Conservation (phyloP, 2,888 invertebrate species). For the Erebia ligea region DNA sequence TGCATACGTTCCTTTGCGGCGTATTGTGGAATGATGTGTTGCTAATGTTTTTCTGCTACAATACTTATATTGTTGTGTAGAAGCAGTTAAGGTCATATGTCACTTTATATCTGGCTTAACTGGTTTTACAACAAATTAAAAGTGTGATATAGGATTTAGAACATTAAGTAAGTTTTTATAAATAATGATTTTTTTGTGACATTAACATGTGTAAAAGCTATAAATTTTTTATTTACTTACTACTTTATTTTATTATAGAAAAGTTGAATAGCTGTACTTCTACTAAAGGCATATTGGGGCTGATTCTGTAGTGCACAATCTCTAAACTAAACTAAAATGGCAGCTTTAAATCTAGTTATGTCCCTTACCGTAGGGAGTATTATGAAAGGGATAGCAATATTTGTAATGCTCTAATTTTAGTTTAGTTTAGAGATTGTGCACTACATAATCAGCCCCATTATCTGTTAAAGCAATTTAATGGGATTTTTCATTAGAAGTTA, state of each 20-base stretch:
- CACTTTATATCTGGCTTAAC: background rate
- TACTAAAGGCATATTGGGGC: slow-evolving; percentile 66
- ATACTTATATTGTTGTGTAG: background rate
- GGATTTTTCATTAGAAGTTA: slow-evolving; percentile 52
- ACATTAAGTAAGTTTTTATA: background rate
- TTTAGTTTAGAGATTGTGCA: no score
- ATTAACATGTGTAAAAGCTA: background rate
- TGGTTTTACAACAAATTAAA: slow-evolving; percentile 3
- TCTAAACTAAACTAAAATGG: no score
- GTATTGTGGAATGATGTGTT: background rate
- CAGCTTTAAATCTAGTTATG: no score
- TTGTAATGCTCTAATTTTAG: no score
- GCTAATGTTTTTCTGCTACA: background rate
- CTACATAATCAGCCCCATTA: no score
- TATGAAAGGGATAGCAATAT: no score
- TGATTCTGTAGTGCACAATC: no score
- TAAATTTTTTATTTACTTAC: background rate
- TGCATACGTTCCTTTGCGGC: no score
- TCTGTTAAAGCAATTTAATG: slow-evolving; percentile 64
- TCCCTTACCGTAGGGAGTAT: no score
- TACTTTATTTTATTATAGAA: background rate
- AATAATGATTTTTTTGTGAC: slow-evolving; percentile 5
- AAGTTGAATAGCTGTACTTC: slow-evolving; percentile 29
- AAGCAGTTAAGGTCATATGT: slow-evolving; percentile 2
- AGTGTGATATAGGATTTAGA: slow-evolving; percentile 10